These are phyloP conservation scores for Oscheius onirici DNA, from an alignment of 2,888 invertebrate species.

Conservation along the genomic window DNA sequence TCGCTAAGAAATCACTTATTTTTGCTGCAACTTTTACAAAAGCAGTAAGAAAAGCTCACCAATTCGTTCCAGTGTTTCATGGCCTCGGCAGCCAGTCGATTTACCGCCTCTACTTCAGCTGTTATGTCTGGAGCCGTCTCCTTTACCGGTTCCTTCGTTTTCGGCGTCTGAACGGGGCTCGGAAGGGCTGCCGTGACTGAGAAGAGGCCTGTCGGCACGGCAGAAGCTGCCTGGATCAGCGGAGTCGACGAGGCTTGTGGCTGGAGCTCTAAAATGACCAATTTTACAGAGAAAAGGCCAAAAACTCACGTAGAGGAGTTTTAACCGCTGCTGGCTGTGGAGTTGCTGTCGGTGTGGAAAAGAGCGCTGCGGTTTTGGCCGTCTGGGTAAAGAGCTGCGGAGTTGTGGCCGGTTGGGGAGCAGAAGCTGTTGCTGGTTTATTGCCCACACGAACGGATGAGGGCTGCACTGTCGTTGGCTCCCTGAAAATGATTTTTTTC, in stretches of 20 bases:
- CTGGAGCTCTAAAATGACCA: not conserved
- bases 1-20: too few species aligned
- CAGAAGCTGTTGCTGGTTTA: not conserved
- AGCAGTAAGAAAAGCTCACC: not conserved
- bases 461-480: not conserved
- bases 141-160: not conserved
- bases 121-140: not conserved
- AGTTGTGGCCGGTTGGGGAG: not conserved
- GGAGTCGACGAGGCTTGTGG: conserved; percentile 17
- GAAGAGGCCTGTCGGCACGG: not conserved
- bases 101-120: not conserved
- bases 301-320: not conserved
- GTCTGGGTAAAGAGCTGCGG: too few species aligned
- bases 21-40: too few species aligned
- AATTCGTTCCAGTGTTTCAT: not conserved
- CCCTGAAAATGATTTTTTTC: conserved; percentile 21
- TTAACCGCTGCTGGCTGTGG: not conserved
- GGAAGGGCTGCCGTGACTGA: not conserved
- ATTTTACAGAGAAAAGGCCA: not conserved
- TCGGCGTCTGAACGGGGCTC: not conserved
- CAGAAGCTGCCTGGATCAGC: not conserved
- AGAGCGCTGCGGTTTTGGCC: not conserved
- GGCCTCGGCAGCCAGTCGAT: not conserved
- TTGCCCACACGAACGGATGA: not conserved
- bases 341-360: not conserved